Evolutionary conservation across 2,797 vertebrate genomes (phyloP).

Genomic region (Coccyzus lansbergi): DNA sequence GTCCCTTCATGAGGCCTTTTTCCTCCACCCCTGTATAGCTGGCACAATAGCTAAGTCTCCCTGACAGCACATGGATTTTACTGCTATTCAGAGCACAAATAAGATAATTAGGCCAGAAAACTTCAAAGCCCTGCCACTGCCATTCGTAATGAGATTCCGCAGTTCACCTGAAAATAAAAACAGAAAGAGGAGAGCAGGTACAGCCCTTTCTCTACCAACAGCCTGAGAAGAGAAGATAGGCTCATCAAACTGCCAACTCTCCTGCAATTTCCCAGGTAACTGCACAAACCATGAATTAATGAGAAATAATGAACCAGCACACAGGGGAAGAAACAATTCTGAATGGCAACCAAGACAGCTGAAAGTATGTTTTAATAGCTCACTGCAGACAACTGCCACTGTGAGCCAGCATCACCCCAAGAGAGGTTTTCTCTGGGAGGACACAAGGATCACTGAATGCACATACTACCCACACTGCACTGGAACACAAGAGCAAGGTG

Average conservation of each 20-base stretch:
- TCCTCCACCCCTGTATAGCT: neutral
- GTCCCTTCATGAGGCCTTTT: neutral
- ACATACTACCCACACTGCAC: neutral
- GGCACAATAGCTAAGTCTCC: neutral
- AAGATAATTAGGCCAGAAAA: constrained; percentile 43
- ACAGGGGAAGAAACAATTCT: constrained; percentile 25
- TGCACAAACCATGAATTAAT: constrained; percentile 40
- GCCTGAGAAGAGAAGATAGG: neutral
- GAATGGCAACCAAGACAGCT: constrained; percentile 8
- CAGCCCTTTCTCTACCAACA: neutral
- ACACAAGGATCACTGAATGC: neutral
- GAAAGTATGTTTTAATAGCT: constrained; percentile 20
- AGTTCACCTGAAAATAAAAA: constrained; percentile 12
- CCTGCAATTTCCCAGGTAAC: constrained; percentile 29
- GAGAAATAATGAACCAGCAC: constrained; percentile 47
- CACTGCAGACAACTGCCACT: neutral
- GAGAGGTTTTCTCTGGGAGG: neutral
- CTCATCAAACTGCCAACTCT: neutral
- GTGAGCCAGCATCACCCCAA: neutral
- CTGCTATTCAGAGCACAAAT: neutral
- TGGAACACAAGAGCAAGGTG: neutral
- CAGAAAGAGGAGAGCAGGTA: neutral
- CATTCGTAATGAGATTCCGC: neutral
- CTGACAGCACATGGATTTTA: constrained; percentile 4
- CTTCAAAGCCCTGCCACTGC: constrained; percentile 39